A percentile compares a stretch with the other conserved stretches of the same genome.
Evolutionary conservation across 2,888 invertebrate species (phyloP).

Genomic region (Piscicola geometra): DNA sequence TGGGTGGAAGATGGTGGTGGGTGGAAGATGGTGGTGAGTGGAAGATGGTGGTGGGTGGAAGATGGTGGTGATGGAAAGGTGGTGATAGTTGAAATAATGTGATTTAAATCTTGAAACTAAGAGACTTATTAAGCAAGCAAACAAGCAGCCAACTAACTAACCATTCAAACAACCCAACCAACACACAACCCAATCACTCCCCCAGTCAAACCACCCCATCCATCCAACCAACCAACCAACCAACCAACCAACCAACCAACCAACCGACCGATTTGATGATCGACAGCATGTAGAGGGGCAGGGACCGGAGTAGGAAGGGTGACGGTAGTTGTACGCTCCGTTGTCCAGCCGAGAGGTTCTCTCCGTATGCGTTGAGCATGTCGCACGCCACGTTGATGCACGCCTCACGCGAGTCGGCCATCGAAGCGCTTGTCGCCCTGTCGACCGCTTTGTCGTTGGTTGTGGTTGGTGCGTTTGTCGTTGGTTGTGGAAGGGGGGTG

Average conservation of each 20-base stretch:
- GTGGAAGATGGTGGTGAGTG: too few relatives aligned
- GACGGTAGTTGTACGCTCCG: constrained; percentile 66
- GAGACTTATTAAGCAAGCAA: too few relatives aligned
- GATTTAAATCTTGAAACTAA: too few relatives aligned
- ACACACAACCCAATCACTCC: not conserved
- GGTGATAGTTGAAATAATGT: too few relatives aligned
- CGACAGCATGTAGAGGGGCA: constrained; percentile 83
- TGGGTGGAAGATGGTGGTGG: too few relatives aligned
- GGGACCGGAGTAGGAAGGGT: constrained; percentile 70
- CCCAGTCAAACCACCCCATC: too few relatives aligned
- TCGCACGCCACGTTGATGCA: constrained; percentile 91
- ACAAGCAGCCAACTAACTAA: too few relatives aligned
- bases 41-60: too few relatives aligned
- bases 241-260: not conserved
- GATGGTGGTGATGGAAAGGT: too few relatives aligned
- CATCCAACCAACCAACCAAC: too few relatives aligned
- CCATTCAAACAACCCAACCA: not conserved
- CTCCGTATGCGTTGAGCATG: constrained; percentile 71
- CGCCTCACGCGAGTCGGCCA: constrained; percentile 91
- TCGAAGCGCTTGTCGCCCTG: constrained; percentile 52
- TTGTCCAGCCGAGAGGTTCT: constrained; percentile 59
- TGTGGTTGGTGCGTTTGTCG: too few relatives aligned
- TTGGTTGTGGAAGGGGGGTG: too few relatives aligned
- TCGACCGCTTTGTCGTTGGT: constrained; percentile 36
- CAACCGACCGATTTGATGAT: constrained; percentile 74